Conservation (phyloP, 2,888 invertebrate genomes). For the Nomada fucata region DNA sequence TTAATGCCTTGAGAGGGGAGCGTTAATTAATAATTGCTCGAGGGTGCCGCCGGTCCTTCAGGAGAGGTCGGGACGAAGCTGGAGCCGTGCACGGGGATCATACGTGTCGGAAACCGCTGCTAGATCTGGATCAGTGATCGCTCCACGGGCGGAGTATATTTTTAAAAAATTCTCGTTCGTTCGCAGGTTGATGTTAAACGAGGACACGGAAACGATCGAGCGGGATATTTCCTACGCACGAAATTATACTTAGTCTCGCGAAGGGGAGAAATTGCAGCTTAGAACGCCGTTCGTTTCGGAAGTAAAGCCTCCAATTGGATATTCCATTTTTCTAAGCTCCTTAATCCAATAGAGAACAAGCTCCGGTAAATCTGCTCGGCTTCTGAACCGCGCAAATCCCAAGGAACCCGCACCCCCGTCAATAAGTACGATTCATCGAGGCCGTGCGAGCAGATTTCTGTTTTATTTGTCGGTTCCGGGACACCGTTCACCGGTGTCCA, state of each 20-base stretch:
- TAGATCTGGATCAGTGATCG: conserved; percentile 63
- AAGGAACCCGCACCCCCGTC: background rate
- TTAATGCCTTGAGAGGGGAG: conserved; percentile 83
- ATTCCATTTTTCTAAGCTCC: too few species aligned
- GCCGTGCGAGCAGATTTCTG: background rate
- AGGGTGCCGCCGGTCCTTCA: conserved; percentile 74
- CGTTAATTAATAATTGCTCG: conserved; percentile 84
- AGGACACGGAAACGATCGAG: too few species aligned
- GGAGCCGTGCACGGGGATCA: conserved; percentile 55
- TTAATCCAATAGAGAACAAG: background rate
- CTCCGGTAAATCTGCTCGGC: background rate
- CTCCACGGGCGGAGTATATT: conserved; percentile 15
- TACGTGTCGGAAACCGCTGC: conserved; percentile 49
- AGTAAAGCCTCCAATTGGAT: too few species aligned
- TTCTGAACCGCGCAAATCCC: background rate
- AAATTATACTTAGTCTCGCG: too few species aligned
- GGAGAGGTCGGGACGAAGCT: conserved; percentile 36
- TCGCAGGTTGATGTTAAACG: too few species aligned
- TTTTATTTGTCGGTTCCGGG: conserved; percentile 21
- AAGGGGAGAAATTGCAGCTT: too few species aligned
- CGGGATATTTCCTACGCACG: too few species aligned
- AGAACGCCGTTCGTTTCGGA: too few species aligned
- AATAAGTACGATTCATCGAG: background rate
- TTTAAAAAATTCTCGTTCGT: too few species aligned
- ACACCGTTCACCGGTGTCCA: conserved; percentile 8